These are phyloP conservation scores for Rhogogaster chlorosoma DNA, from an alignment of 2,888 invertebrate species.

Conservation along the genomic window DNA sequence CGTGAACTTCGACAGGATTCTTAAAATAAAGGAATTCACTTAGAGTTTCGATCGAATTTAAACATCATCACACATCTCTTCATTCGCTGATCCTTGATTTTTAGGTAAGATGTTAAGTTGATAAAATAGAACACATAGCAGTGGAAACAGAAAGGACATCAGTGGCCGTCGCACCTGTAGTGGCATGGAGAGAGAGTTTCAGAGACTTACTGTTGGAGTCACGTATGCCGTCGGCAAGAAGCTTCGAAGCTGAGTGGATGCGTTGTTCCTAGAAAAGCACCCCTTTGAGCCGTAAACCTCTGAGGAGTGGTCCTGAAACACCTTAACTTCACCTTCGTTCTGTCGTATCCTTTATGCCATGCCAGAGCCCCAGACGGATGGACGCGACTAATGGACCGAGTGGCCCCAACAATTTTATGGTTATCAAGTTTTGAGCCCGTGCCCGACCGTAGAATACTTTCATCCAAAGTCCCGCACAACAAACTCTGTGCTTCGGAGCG, in stretches of 20 bases:
- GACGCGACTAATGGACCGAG: slow-evolving; percentile 44
- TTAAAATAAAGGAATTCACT: neutral
- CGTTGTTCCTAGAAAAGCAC: slow-evolving; percentile 47
- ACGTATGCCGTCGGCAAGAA: slow-evolving; percentile 41
- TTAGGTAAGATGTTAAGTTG: neutral
- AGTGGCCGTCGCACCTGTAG: neutral
- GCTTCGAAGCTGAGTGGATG: slow-evolving; percentile 40
- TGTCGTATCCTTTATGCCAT: slow-evolving; percentile 26
- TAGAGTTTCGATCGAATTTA: neutral
- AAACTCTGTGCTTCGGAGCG: neutral
- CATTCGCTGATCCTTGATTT: neutral
- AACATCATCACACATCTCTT: slow-evolving; percentile 6
- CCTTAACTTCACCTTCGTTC: slow-evolving; percentile 44
- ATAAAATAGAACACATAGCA: neutral
- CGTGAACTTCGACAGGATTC: neutral
- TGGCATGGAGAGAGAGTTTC: neutral
- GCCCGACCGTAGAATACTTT: slow-evolving; percentile 20
- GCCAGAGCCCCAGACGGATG: slow-evolving; percentile 8
- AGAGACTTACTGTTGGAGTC: slow-evolving; percentile 4
- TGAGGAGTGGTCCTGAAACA: slow-evolving; percentile 43
- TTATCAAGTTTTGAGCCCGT: slow-evolving; percentile 36
- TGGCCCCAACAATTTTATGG: slow-evolving; percentile 37
- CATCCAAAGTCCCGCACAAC: neutral
- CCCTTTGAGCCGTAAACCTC: slow-evolving; percentile 47
- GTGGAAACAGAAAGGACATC: neutral